Percentiles rank a stretch among this genome's conserved stretches.
phyloP scores from a whole-genome alignment of 2,797 vertebrate genomes.

The Triplophysa bombifrons region DNA sequence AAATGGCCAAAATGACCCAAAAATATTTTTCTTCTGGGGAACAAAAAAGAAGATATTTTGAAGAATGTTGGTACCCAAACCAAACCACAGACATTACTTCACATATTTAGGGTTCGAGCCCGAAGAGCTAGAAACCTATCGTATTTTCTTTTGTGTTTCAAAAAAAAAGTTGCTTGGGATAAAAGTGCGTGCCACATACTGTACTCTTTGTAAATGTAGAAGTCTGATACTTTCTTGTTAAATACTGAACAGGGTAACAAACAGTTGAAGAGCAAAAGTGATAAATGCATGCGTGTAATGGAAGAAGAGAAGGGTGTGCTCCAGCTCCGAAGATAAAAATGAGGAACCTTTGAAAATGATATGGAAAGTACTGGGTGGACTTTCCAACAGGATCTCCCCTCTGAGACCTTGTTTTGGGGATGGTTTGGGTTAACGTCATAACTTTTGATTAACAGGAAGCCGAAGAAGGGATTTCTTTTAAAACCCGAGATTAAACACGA shows the following conservation, averaged over 20 bases:
- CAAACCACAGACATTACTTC: not conserved
- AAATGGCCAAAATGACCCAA: constrained; percentile 4
- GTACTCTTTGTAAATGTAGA: not conserved
- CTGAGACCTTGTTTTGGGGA: constrained; percentile 23
- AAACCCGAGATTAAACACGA: not conserved
- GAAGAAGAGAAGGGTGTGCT: constrained; percentile 50
- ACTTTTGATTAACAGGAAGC: not conserved
- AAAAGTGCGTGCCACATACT: no score
- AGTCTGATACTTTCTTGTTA: not conserved
- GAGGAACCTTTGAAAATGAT: constrained; percentile 41
- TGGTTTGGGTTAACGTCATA: not conserved
- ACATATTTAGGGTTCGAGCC: no score
- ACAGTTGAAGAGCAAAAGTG: not conserved
- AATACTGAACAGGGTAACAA: not conserved
- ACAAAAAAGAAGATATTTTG: not conserved
- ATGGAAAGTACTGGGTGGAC: constrained; percentile 54
- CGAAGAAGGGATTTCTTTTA: not conserved
- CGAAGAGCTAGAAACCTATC: no score
- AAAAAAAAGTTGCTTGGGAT: no score
- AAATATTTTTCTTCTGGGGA: no score
- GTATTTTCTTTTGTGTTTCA: no score
- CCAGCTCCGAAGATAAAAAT: constrained; percentile 44
- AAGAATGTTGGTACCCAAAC: not conserved
- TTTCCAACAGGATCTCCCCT: constrained; percentile 45
- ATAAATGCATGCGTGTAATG: constrained; percentile 26